A percentile compares a stretch with the other conserved stretches of the same genome.
These are phyloP conservation scores for Amiota mariae DNA, from an alignment of 2,888 invertebrate species.

Conservation along the genomic window DNA sequence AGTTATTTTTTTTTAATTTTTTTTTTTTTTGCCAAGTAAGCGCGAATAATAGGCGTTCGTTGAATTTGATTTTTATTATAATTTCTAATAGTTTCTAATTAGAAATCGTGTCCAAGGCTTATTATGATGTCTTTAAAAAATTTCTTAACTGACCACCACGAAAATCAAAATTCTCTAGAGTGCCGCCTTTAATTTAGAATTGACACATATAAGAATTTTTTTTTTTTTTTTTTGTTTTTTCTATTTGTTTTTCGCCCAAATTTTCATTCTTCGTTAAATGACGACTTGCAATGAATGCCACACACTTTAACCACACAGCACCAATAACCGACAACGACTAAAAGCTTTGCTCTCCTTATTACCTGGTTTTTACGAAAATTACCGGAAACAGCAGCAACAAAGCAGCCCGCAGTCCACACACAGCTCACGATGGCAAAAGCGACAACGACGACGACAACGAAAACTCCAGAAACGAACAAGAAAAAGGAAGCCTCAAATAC, in stretches of 20 bases:
- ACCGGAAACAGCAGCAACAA: slow-evolving; percentile 1
- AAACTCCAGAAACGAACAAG: too few relatives aligned
- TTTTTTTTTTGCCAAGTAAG: not conserved
- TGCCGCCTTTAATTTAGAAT: too few relatives aligned
- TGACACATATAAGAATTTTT: too few relatives aligned
- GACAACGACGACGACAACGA: too few relatives aligned
- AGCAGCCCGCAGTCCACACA: too few relatives aligned
- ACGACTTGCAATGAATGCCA: not conserved
- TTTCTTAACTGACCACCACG: too few relatives aligned
- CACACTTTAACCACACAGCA: slow-evolving; percentile 66
- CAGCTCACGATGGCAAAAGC: too few relatives aligned
- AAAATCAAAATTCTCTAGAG: too few relatives aligned
- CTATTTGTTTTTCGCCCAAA: not conserved
- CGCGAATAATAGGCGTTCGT: not conserved
- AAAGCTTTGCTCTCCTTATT: slow-evolving; percentile 70
- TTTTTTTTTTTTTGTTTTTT: slow-evolving; percentile 1
- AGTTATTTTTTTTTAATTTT: slow-evolving; percentile 38
- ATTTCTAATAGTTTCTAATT: too few relatives aligned
- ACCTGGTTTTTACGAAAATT: slow-evolving; percentile 64
- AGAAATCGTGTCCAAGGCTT: too few relatives aligned
- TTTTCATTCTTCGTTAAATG: not conserved
- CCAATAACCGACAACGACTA: slow-evolving; percentile 71
- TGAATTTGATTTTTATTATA: not conserved
- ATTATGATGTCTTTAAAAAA: too few relatives aligned
- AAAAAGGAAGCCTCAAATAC: slow-evolving; percentile 25